Conservation (phyloP, 2,888 invertebrate genomes). For the Flabesymbios commensalis region DNA sequence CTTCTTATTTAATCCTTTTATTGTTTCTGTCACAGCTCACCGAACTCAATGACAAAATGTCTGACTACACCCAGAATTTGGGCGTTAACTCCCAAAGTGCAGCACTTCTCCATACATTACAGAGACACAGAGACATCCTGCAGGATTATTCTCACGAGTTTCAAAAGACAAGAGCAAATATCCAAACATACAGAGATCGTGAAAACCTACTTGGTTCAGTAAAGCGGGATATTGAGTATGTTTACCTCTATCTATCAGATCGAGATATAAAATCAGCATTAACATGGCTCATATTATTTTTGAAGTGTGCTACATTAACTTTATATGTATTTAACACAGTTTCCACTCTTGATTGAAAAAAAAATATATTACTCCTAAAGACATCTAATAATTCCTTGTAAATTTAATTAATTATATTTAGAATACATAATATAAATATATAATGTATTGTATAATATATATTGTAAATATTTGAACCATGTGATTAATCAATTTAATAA, state of each 20-base stretch:
- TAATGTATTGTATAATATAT: too few relatives aligned
- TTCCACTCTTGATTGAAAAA: too few relatives aligned
- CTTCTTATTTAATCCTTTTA: not conserved
- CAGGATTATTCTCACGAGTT: conserved; percentile 92
- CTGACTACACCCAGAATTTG: conserved; percentile 60
- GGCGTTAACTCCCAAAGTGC: conserved; percentile 65
- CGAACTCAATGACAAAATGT: conserved; percentile 69
- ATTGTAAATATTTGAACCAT: too few relatives aligned
- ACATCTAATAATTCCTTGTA: too few relatives aligned
- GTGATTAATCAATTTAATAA: too few relatives aligned
- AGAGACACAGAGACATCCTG: conserved; percentile 92
- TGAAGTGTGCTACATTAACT: too few relatives aligned
- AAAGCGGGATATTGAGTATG: conserved; percentile 67
- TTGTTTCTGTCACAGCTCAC: conserved; percentile 70
- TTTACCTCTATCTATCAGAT: too few relatives aligned
- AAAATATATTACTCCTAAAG: too few relatives aligned
- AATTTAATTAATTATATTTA: too few relatives aligned
- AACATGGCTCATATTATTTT: too few relatives aligned
- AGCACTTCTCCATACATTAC: conserved; percentile 88
- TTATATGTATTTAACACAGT: not conserved
- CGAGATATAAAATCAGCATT: too few relatives aligned
- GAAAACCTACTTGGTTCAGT: conserved; percentile 79
- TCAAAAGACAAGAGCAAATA: conserved; percentile 78
- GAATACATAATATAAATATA: too few relatives aligned
- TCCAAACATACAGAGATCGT: conserved; percentile 71